These are phyloP conservation scores for Pteronura brasiliensis DNA, from an alignment of 2,113 vertebrate species.

Conservation along the genomic window DNA sequence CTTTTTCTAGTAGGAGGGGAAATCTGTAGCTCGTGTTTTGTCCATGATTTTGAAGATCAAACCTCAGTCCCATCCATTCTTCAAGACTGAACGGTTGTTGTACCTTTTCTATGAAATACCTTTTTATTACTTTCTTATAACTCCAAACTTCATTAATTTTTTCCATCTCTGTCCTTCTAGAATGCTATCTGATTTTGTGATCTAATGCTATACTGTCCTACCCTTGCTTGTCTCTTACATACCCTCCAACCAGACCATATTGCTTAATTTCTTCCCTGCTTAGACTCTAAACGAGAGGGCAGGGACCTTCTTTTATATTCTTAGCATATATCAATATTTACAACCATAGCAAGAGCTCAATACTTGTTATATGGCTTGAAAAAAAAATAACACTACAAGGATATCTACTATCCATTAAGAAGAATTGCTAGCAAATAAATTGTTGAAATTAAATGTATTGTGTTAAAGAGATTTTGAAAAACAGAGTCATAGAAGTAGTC, in stretches of 20 bases:
- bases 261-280: neutral
- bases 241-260: neutral
- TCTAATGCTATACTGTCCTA: neutral
- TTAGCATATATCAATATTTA: neutral
- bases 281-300: neutral
- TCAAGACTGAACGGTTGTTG: neutral
- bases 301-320: neutral
- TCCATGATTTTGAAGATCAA: neutral
- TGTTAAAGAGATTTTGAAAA: neutral
- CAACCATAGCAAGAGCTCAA: neutral
- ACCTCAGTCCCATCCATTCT: neutral
- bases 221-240: neutral
- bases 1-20: neutral
- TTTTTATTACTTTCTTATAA: neutral
- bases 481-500: neutral
- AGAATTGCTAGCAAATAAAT: neutral
- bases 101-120: neutral
- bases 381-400: neutral
- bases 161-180: neutral
- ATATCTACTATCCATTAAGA: neutral
- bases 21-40: neutral
- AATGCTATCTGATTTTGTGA: neutral
- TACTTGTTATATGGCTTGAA: neutral
- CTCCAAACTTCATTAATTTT: neutral
- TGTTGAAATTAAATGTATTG: neutral